Percentiles rank a stretch among this genome's conserved stretches.
Evolutionary conservation across 2,113 vertebrate species (phyloP).

Genomic region (Oceanodroma tethys): DNA sequence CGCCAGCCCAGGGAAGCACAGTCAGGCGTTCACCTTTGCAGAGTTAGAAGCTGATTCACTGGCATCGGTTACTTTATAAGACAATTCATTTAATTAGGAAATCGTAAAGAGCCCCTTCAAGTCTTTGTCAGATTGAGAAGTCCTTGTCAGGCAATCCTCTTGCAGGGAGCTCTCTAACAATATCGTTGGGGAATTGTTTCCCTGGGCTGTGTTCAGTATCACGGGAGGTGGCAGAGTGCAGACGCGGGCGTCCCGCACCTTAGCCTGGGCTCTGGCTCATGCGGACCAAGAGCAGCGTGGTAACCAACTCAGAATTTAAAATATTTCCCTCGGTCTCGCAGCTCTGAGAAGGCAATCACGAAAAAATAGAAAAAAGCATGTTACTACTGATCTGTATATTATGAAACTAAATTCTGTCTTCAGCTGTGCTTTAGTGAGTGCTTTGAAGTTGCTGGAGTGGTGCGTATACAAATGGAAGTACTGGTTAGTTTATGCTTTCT

Average conservation of each 20-base stretch:
- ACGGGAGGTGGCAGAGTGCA: background rate
- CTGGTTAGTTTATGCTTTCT: background rate
- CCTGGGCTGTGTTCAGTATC: background rate
- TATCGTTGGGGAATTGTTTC: background rate
- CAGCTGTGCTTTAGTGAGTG: background rate
- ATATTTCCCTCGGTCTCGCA: background rate
- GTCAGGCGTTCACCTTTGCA: fast-evolving
- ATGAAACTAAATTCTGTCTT: background rate
- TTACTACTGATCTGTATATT: background rate
- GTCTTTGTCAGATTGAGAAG: background rate
- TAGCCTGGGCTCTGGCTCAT: background rate
- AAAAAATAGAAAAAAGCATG: background rate
- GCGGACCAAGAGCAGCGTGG: background rate
- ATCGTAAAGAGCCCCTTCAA: background rate
- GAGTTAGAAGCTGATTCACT: background rate
- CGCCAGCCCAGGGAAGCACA: background rate
- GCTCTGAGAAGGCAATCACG: background rate
- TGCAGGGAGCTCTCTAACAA: background rate
- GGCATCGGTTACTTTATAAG: background rate
- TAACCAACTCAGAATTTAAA: background rate
- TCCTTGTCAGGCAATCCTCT: background rate
- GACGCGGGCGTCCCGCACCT: fast-evolving
- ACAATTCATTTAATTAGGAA: background rate
- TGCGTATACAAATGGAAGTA: background rate
- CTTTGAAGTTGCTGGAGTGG: background rate